Conservation (phyloP, 2,888 invertebrate genomes). For the Macroteleia sp. region DNA sequence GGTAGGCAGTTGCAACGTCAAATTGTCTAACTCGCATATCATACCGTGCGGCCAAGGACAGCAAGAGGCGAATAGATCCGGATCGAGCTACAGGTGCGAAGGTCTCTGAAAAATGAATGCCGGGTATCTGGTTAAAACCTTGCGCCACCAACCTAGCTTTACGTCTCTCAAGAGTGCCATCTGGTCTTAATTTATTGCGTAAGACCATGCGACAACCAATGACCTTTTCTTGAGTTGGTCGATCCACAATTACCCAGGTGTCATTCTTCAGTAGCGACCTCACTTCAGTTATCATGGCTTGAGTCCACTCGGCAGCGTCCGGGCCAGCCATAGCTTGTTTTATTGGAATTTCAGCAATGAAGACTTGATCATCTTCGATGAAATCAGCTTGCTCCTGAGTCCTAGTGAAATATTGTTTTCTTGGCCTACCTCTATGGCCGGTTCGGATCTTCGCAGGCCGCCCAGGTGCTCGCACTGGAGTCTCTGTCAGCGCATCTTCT, state of each 20-base stretch:
- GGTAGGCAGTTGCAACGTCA: background rate
- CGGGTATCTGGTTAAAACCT: background rate
- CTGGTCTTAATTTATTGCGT: background rate
- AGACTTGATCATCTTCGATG: background rate
- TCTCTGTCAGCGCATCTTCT: no score
- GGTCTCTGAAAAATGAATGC: background rate
- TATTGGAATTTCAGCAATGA: background rate
- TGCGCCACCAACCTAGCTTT: conserved; percentile 4
- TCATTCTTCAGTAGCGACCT: background rate
- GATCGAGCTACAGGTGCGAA: conserved; percentile 7
- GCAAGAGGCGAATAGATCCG: background rate
- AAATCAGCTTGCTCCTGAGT: background rate
- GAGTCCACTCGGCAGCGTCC: background rate
- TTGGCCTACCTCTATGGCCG: background rate
- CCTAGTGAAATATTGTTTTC: background rate
- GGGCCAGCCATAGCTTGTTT: background rate
- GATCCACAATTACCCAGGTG: background rate
- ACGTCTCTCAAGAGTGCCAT: background rate
- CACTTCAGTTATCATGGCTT: background rate
- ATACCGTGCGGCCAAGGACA: background rate
- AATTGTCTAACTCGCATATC: background rate
- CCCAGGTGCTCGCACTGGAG: no score
- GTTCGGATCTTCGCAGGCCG: no score
- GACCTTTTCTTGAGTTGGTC: background rate
- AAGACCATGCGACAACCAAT: conserved; percentile 5